These are phyloP conservation scores for Dryococelus australis DNA, from an alignment of 2,888 invertebrate genomes.

Conservation along the genomic window DNA sequence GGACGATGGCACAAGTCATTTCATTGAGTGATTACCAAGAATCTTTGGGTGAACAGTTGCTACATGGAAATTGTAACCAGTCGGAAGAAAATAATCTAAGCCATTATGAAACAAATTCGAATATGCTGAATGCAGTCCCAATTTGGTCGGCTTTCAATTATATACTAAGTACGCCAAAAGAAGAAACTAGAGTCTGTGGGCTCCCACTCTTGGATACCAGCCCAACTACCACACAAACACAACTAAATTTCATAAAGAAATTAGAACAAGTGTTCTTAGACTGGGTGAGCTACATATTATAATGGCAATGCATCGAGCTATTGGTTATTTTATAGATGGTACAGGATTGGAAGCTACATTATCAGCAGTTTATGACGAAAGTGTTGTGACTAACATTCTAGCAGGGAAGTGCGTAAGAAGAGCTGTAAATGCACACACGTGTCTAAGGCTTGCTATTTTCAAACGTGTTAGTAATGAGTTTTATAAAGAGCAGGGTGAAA, in stretches of 20 bases:
- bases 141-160: constrained; percentile 12
- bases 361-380: constrained; percentile 11
- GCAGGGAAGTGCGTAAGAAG: not conserved
- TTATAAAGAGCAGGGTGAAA: no score
- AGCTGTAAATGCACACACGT: not conserved
- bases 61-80: no score
- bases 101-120: not conserved
- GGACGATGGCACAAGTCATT: no score
- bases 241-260: no score
- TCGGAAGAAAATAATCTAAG: no score
- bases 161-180: not conserved
- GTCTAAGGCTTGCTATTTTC: no score
- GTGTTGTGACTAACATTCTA: not conserved
- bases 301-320: constrained; percentile 4
- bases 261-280: no score
- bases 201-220: not conserved
- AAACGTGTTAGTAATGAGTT: not conserved
- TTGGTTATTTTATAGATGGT: not conserved
- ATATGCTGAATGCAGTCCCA: not conserved
- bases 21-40: no score
- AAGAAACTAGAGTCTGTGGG: not conserved
- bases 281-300: no score
- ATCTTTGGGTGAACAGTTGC: no score
- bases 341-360: constrained; percentile 3
- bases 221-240: no score